Evolutionary conservation across 2,797 vertebrate species (phyloP).

Genomic region (Sebastiscus tertius): DNA sequence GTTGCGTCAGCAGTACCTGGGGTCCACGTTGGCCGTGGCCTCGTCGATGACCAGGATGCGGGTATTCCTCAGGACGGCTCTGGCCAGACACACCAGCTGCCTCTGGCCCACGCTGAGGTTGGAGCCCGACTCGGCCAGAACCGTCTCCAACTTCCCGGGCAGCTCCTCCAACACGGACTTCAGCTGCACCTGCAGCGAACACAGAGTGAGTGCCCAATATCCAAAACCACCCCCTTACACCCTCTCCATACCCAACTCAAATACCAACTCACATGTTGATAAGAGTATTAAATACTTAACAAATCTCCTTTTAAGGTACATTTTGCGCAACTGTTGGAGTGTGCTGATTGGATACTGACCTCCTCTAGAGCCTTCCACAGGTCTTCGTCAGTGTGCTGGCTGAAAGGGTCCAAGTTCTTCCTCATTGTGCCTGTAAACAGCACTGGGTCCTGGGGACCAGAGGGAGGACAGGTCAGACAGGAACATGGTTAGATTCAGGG

Average conservation of each 20-base stretch:
- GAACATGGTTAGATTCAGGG: not conserved
- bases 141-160: slow-evolving; percentile 63
- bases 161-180: slow-evolving; percentile 91
- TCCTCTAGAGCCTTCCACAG: slow-evolving; percentile 91
- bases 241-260: too few relatives aligned
- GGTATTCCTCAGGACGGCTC: slow-evolving; percentile 94
- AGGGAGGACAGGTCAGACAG: slow-evolving; percentile 75
- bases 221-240: too few relatives aligned
- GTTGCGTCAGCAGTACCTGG: slow-evolving; percentile 62
- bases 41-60: slow-evolving; percentile 95
- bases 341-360: slow-evolving; percentile 65
- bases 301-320: too few relatives aligned
- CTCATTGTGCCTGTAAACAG: slow-evolving; percentile 94
- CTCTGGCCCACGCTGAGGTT: slow-evolving; percentile 87
- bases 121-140: not conserved
- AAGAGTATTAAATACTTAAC: too few relatives aligned
- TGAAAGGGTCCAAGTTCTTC: slow-evolving; percentile 95
- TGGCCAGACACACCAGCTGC: slow-evolving; percentile 93
- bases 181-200: slow-evolving; percentile 88
- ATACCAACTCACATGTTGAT: too few relatives aligned
- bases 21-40: slow-evolving; percentile 96
- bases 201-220: not conserved
- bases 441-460: slow-evolving; percentile 91
- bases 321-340: too few relatives aligned
- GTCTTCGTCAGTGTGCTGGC: slow-evolving; percentile 87